Percentiles rank a stretch among this genome's conserved stretches.
These are phyloP conservation scores for Alethe diademata DNA, from an alignment of 2,113 vertebrate genomes.

Conservation along the genomic window DNA sequence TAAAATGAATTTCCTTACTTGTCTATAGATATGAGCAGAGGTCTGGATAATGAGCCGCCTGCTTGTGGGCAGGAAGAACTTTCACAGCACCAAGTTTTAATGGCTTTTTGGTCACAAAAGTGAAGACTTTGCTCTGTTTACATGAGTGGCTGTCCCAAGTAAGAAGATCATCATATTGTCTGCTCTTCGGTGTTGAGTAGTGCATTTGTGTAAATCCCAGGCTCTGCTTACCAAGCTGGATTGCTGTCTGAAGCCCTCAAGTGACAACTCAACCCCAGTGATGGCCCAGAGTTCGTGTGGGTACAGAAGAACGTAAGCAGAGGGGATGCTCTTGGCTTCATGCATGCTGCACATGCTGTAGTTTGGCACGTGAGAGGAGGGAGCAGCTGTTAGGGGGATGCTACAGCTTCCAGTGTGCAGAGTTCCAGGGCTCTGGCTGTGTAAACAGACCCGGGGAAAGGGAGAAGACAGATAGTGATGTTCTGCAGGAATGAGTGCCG, in stretches of 20 bases:
- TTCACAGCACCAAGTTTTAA: not conserved
- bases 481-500: not conserved
- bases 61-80: not conserved
- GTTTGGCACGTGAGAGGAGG: not conserved
- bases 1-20: constrained; percentile 14
- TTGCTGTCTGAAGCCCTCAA: not conserved
- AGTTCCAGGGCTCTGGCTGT: not conserved
- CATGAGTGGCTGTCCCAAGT: not conserved
- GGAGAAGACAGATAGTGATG: not conserved
- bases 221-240: not conserved
- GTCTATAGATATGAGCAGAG: not conserved
- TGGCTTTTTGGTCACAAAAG: not conserved
- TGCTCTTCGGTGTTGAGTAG: not conserved
- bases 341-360: fast-evolving
- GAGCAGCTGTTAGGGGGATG: not conserved
- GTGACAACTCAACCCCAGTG: not conserved
- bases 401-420: fast-evolving
- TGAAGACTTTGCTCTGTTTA: not conserved
- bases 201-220: fast-evolving
- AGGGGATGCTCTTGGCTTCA: not conserved
- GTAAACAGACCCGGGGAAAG: not conserved
- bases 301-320: not conserved
- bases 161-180: fast-evolving
- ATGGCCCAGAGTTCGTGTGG: not conserved
- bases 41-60: not conserved